phyloP scores from a whole-genome alignment of 2,797 vertebrate genomes.

The Syngnathus rostellatus region DNA sequence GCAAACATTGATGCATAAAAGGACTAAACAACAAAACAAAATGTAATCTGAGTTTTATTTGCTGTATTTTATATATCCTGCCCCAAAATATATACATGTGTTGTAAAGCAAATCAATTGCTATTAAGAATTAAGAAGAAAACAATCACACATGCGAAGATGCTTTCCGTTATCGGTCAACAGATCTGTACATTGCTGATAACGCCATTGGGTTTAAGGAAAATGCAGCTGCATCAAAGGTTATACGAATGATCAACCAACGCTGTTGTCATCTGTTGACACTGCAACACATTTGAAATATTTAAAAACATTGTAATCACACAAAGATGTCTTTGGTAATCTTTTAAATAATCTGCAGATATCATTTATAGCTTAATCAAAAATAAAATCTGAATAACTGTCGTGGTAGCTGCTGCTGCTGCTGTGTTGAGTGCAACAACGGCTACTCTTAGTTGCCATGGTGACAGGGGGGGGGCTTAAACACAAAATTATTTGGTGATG shows the following conservation, averaged over 20 bases:
- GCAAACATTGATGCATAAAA: background rate
- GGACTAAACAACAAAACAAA: too few relatives aligned
- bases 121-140: background rate
- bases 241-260: background rate
- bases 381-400: slow-evolving; percentile 16
- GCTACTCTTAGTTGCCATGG: background rate
- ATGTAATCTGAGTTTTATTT: too few relatives aligned
- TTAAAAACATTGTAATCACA: slow-evolving; percentile 15
- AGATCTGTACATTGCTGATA: background rate
- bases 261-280: background rate
- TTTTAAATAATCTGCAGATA: slow-evolving; percentile 30
- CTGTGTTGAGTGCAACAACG: background rate
- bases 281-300: background rate
- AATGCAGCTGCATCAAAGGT: background rate
- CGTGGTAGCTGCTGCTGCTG: slow-evolving; percentile 7
- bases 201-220: background rate
- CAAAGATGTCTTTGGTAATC: slow-evolving; percentile 57
- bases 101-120: background rate
- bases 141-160: background rate
- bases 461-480: background rate
- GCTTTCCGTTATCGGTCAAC: background rate
- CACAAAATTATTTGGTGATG: background rate
- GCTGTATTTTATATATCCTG: too few relatives aligned
- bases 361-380: slow-evolving; percentile 26
- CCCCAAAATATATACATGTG: background rate